These are phyloP conservation scores for Ylistrum balloti DNA, from an alignment of 1,140 invertebrate species.

Conservation along the genomic window DNA sequence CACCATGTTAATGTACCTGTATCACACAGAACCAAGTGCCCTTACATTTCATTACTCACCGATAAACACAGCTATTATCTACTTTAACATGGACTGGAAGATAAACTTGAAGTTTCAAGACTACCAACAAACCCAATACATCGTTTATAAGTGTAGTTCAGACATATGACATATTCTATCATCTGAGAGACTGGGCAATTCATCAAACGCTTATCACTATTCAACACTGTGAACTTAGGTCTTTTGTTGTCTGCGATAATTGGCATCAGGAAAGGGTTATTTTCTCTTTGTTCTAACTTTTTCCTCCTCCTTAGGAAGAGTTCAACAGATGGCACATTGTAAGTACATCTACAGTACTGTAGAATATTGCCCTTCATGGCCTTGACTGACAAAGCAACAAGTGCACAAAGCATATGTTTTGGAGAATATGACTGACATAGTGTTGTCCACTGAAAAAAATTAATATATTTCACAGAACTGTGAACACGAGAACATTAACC, in stretches of 20 bases:
- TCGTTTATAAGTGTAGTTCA: neutral
- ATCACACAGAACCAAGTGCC: neutral
- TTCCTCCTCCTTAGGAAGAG: neutral
- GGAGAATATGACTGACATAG: too few relatives aligned
- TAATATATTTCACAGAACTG: too few relatives aligned
- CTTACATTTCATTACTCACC: conserved; percentile 27
- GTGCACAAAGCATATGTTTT: too few relatives aligned
- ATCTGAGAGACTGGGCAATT: neutral
- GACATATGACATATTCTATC: neutral
- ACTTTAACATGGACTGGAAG: neutral
- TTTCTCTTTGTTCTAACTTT: conserved; percentile 10
- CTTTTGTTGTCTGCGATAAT: conserved; percentile 12
- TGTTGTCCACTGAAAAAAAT: too few relatives aligned
- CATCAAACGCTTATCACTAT: neutral
- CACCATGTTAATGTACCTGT: neutral
- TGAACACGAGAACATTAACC: too few relatives aligned
- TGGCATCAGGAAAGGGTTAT: neutral
- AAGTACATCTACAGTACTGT: neutral
- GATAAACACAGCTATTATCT: conserved; percentile 20
- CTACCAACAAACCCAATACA: neutral
- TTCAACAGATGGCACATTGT: neutral
- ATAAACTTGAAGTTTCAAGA: conserved; percentile 20
- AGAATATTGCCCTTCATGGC: neutral
- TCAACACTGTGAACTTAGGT: neutral
- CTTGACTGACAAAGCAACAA: neutral